Percentiles rank a stretch among this genome's conserved stretches.
Evolutionary conservation across 2,888 invertebrate genomes (phyloP).

Genomic region (Aphrophora alni): DNA sequence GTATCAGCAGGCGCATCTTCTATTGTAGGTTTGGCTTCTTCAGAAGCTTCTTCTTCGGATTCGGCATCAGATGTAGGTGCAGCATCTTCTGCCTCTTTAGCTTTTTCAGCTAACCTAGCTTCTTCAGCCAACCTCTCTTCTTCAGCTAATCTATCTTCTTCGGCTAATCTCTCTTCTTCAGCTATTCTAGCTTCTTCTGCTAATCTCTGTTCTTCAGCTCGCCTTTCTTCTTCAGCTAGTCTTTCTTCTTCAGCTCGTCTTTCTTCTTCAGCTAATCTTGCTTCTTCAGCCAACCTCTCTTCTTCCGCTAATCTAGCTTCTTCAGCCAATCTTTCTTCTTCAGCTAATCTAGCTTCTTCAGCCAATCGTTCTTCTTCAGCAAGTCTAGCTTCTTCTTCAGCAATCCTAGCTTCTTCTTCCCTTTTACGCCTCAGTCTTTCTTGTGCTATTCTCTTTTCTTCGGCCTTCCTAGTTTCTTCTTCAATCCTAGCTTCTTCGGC

Average conservation of each 20-base stretch:
- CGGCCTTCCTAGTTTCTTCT: conserved; percentile 55
- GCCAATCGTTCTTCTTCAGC: conserved; percentile 61
- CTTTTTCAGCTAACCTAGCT: conserved; percentile 58
- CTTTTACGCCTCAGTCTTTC: conserved; percentile 52
- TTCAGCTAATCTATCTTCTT: conserved; percentile 58
- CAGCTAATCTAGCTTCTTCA: conserved; percentile 59
- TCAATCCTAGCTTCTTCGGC: conserved; percentile 60
- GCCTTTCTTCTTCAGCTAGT: conserved; percentile 68
- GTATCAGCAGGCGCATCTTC: conserved; percentile 57
- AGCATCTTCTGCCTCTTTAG: conserved; percentile 51
- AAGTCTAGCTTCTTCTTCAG: conserved; percentile 56
- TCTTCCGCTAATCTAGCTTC: conserved; percentile 57
- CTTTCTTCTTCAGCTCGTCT: conserved; percentile 64
- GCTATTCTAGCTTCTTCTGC: conserved; percentile 62
- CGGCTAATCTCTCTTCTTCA: conserved; percentile 62
- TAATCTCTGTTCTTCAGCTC: conserved; percentile 64
- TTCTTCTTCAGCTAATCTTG: conserved; percentile 67
- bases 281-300: conserved; percentile 58
- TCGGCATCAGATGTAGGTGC: conserved; percentile 59
- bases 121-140: conserved; percentile 61
- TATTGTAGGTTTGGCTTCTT: neutral
- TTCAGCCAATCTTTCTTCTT: conserved; percentile 61
- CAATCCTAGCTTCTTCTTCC: conserved; percentile 54
- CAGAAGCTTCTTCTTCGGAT: conserved; percentile 40
- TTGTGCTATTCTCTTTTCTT: conserved; percentile 61